Percentiles rank a stretch among this genome's conserved stretches.
Evolutionary conservation across 2,113 vertebrate genomes (phyloP).

Genomic region (Oncorhynchus gorbuscha): DNA sequence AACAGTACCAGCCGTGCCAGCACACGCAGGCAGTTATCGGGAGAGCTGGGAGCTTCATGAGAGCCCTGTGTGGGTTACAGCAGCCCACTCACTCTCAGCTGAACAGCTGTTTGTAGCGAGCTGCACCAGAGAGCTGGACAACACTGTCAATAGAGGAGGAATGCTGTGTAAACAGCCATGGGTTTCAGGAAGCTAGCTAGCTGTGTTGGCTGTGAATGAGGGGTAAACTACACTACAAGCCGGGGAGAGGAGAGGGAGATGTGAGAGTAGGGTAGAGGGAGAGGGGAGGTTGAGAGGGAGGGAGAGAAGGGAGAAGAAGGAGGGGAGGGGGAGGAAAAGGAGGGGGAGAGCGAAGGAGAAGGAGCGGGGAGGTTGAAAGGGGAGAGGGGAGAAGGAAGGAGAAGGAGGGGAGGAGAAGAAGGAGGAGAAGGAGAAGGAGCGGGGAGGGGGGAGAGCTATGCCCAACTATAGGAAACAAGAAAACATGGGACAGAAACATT

Average conservation of each 20-base stretch:
- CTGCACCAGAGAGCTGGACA: conserved; percentile 57
- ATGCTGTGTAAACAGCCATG: conserved; percentile 73
- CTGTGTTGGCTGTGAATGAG: conserved; percentile 52
- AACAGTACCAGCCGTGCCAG: conserved; percentile 54
- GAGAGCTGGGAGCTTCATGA: neutral
- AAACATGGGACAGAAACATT: neutral
- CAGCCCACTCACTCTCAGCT: conserved; percentile 57
- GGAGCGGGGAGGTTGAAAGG: neutral
- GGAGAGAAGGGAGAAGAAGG: too few species aligned
- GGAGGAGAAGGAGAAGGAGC: neutral
- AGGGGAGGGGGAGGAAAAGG: too few species aligned
- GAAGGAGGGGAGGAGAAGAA: neutral
- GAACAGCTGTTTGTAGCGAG: conserved; percentile 70
- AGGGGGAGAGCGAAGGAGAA: too few species aligned
- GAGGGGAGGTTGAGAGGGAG: neutral
- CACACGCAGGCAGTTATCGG: conserved; percentile 40
- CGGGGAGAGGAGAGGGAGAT: conserved; percentile 17
- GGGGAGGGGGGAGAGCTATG: neutral
- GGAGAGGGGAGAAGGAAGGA: neutral
- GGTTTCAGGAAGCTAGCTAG: conserved; percentile 59
- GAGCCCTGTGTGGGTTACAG: too few species aligned
- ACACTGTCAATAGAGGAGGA: conserved; percentile 72
- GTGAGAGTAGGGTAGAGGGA: neutral
- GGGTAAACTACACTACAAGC: conserved; percentile 60
- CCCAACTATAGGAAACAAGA: neutral